Evolutionary conservation across 2,888 invertebrate genomes (phyloP), one percentile per base, ranked within the genome.

Genomic region (Pelosia muscerda): DNA sequence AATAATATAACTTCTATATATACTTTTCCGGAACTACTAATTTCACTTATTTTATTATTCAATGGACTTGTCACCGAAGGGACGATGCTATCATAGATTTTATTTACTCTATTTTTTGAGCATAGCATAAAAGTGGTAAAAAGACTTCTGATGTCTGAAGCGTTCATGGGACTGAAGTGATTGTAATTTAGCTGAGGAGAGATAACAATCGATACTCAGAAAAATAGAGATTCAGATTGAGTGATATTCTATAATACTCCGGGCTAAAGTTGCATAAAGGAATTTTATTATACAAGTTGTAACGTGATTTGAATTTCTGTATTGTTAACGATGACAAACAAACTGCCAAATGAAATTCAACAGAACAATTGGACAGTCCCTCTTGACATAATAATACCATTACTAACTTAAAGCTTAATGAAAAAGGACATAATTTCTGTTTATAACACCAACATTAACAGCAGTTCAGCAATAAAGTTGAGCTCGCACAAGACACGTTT

Each of bases 401-500:
- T 66, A 65, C 66, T 15, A 71, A 70, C 69, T 75, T 71, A 57
- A 42, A 72, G 63, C 70, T 49, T 81, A 74, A 77, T 79, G 75
- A 74, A 77, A 79, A 74, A 73, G 67, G 65, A 65, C 73, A 70
- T 81, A 70, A 73, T 79, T 81, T 79, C 72, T 69, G 76, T 81
- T 80, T 71, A 76, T 68, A 77, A 57, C 71, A 70, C 69, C 64
- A 66, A 69, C 80, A 81, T 79, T 81, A 81, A 77, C 72, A 76
- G 60, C 69, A 68, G 70, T 71, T 63, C 66, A 54, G 74, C 75
- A 79, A 72, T 81, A 81, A 81, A 81, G 55, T 77, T 64, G 72
- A 64, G 65, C 76, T 77, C 78, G 74, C 82, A 77, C 81, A 78
- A 75, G 81, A 75, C 78, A 83, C 82, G 79, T 77, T 76, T 72